Evolutionary conservation across 2,113 vertebrate species (phyloP).

Genomic region (Piprites chloris): DNA sequence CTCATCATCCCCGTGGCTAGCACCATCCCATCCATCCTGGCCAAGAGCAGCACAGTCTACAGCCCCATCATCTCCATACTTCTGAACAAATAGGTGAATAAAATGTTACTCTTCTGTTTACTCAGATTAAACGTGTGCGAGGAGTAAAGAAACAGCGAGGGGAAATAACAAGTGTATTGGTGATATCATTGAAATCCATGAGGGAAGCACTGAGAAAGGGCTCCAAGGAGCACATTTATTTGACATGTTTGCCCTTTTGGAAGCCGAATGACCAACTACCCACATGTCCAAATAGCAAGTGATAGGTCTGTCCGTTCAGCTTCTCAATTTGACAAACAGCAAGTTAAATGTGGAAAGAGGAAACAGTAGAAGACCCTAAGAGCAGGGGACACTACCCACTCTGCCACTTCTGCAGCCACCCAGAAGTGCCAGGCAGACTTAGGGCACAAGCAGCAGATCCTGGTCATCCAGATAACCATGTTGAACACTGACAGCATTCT

Average conservation of each 20-base stretch:
- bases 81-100: conserved; percentile 80
- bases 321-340: background rate
- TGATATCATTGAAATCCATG: background rate
- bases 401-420: background rate
- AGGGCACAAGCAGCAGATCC: background rate
- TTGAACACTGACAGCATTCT: background rate
- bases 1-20: conserved; percentile 69
- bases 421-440: background rate
- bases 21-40: conserved; percentile 75
- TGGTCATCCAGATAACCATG: background rate
- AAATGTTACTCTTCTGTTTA: background rate
- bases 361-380: background rate
- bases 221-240: background rate
- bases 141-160: background rate
- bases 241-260: background rate
- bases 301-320: background rate
- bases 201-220: background rate
- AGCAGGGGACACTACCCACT: background rate
- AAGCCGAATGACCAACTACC: background rate
- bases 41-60: conserved; percentile 78
- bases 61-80: conserved; percentile 80
- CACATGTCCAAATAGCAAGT: background rate
- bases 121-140: background rate
- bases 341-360: background rate
- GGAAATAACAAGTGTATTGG: background rate